A percentile compares a stretch with the other conserved stretches of the same genome.
phyloP scores from a whole-genome alignment of 1,140 invertebrate genomes.

The Zaprionus vittiger region DNA sequence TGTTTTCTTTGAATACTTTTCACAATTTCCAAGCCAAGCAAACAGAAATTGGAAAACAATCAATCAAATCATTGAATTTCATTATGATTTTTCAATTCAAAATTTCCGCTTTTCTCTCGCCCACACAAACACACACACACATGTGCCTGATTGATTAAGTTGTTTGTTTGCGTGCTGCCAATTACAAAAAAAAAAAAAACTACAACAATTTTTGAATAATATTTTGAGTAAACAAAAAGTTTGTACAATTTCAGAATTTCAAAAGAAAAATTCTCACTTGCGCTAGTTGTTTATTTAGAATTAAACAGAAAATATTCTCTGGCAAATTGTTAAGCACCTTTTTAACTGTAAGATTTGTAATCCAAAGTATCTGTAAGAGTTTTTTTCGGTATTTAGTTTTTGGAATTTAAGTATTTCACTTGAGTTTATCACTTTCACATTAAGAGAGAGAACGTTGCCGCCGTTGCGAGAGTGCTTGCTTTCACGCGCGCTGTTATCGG shows the following conservation, averaged over 20 bases:
- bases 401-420: background rate
- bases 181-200: background rate
- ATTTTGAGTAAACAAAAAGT: conserved; percentile 4
- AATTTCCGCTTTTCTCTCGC: background rate
- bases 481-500: conserved; percentile 55
- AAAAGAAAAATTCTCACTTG: background rate
- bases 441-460: background rate
- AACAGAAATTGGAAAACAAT: background rate
- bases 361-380: background rate
- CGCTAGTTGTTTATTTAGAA: background rate
- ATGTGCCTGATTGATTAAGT: conserved; percentile 1
- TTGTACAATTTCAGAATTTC: background rate
- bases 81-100: background rate
- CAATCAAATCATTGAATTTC: background rate
- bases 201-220: background rate
- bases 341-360: background rate
- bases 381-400: background rate
- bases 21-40: no score
- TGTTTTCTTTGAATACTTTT: no score
- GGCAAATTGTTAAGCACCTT: conserved; percentile 3
- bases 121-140: background rate
- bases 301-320: background rate
- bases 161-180: background rate
- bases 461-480: conserved; percentile 31
- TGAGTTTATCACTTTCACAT: conserved; percentile 6